Conservation (phyloP, 2,113 vertebrate genomes). For the Cryptotis parvus region DNA sequence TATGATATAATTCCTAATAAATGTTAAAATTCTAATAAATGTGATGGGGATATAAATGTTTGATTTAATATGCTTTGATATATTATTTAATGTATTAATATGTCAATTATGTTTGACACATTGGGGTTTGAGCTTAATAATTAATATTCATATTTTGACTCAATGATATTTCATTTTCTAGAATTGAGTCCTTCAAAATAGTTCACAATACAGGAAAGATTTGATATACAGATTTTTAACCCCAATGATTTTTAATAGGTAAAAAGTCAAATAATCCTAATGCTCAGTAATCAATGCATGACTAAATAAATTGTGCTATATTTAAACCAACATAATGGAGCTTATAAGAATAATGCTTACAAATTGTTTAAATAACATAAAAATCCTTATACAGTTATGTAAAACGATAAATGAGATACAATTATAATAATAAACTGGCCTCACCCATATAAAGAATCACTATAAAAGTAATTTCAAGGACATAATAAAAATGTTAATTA, state of each 20-base stretch:
- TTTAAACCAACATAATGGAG: conserved; percentile 51
- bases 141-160: neutral
- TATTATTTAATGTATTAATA: neutral
- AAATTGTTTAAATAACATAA: conserved; percentile 63
- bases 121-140: neutral
- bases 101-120: neutral
- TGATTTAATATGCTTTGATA: neutral
- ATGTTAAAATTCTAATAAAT: conserved; percentile 50
- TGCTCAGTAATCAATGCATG: conserved; percentile 14
- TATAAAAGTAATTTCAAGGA: conserved; percentile 42
- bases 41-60: neutral
- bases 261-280: conserved; percentile 59
- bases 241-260: conserved; percentile 1
- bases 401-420: conserved; percentile 51
- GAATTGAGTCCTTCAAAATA: conserved; percentile 52
- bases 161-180: neutral
- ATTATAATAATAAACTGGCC: conserved; percentile 42
- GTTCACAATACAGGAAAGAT: conserved; percentile 33
- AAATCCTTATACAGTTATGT: conserved; percentile 32
- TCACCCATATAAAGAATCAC: conserved; percentile 46
- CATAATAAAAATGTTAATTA: conserved; percentile 63
- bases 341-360: conserved; percentile 64
- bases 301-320: conserved; percentile 40
- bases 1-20: conserved; percentile 22
- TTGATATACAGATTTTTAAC: conserved; percentile 12